phyloP scores from a whole-genome alignment of 2,797 vertebrate genomes.

The Molossus molossus region DNA sequence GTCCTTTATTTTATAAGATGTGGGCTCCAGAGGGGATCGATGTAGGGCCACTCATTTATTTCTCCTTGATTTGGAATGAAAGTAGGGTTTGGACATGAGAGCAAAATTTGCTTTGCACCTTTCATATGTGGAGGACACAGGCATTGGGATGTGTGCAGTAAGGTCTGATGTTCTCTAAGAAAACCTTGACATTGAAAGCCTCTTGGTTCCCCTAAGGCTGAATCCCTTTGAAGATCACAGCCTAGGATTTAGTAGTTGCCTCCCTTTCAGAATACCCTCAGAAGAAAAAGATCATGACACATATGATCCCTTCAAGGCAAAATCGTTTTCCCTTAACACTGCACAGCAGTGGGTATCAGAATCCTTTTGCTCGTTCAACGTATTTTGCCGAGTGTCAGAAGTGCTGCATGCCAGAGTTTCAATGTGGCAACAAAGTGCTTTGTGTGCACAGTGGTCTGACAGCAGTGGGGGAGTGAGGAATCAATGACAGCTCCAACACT shows the following conservation, averaged over 20 bases:
- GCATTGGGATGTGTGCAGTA: background rate
- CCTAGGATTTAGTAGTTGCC: background rate
- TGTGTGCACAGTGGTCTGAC: background rate
- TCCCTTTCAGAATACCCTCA: background rate
- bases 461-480: background rate
- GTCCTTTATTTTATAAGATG: background rate
- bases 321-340: background rate
- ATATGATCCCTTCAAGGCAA: background rate
- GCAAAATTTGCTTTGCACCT: background rate
- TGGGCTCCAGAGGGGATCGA: background rate
- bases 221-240: background rate
- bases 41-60: background rate
- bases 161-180: conserved; percentile 2
- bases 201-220: background rate
- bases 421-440: background rate
- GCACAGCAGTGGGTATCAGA: background rate
- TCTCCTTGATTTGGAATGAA: background rate
- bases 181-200: background rate
- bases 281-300: background rate
- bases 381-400: background rate
- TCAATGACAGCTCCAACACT: background rate
- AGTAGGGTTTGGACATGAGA: background rate
- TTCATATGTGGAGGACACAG: background rate
- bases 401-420: background rate
- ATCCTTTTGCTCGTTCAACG: background rate